Evolutionary conservation across 2,113 vertebrate genomes (phyloP), one percentile per base, ranked within the genome.

Genomic region (Stigmatopora nigra): DNA sequence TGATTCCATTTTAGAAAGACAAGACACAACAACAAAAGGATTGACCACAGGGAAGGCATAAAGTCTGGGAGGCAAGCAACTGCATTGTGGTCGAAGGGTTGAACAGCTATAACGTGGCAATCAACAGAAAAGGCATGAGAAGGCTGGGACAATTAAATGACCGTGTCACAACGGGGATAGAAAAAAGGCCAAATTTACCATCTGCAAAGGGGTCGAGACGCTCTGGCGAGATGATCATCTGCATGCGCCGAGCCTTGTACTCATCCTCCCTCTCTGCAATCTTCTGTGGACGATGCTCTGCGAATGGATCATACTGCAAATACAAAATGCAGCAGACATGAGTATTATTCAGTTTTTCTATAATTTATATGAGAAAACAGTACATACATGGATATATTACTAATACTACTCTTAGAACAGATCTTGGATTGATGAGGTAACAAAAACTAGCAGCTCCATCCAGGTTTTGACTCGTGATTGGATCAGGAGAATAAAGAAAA

Each of bases 141-240:
- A 58, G 13, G 63, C 56, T 60, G 47, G 66, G 62, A 51, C 76
- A 78, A 75, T 82, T 63, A 70, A 78, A 76, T 64, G 47, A 71
- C 53, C 58, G 65, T 57, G 46, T 63, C 68, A 78, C 49, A 66
- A 72, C n/a, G 66, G 70, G 19, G 63, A 66, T 20, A 41, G 79
- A 72, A 63, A 62, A 71, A 55, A 31, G 63, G 67, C 22, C 9
- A 73, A 74, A 88, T 88, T 98, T 98, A 99, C 97, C 97, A 77
- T 99, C 97, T 94, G 96, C 96, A 90, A 98, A 99, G 13, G 97
- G 97, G 89, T 99, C 97, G 63, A 95, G 95, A 62, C 96, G 95
- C 81, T 98, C 97, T 13, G 97, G 97, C 8, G 97, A 99, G 92
- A 99, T 99, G 88, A 99, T 99, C 95, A 98, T 97, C 90, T 94